A percentile compares a stretch with the other conserved stretches of the same genome.
Conservation (phyloP, 2,797 vertebrate species). For the Prionace glauca region DNA sequence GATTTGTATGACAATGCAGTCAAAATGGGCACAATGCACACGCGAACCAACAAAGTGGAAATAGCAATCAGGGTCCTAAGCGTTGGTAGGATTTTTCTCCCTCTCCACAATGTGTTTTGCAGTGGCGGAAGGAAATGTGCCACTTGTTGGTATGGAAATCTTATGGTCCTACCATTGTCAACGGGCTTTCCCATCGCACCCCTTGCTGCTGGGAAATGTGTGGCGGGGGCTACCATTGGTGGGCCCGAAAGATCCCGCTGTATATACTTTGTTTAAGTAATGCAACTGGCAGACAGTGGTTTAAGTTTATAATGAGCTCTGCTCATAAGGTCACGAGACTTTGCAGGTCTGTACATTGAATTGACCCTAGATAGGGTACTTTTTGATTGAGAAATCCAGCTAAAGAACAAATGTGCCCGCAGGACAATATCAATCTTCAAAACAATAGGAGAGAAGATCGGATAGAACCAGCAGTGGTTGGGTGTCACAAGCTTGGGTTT, state of each 20-base stretch:
- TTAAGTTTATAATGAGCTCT: not conserved
- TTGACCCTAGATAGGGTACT: not conserved
- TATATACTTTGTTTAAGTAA: not conserved
- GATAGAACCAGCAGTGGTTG: not conserved
- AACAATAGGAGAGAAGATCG: not conserved
- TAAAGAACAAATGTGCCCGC: not conserved
- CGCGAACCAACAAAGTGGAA: not conserved
- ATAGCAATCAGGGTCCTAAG: not conserved
- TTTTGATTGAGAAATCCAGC: not conserved
- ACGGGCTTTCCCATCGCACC: too few species aligned
- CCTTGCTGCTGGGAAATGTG: too few species aligned
- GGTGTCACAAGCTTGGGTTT: not conserved
- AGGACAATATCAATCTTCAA: not conserved
- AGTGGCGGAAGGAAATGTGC: too few species aligned
- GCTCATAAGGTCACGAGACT: not conserved
- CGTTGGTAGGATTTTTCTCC: not conserved
- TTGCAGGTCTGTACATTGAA: too few species aligned
- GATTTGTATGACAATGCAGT: too few species aligned
- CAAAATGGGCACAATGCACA: not conserved
- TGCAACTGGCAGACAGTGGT: not conserved
- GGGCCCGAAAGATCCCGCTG: too few species aligned
- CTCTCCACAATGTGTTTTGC: not conserved
- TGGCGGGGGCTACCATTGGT: too few species aligned
- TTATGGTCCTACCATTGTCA: too few species aligned
- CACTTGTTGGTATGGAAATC: too few species aligned